phyloP scores from a whole-genome alignment of 2,797 vertebrate species.

The Chlorospingus semifuscus region DNA sequence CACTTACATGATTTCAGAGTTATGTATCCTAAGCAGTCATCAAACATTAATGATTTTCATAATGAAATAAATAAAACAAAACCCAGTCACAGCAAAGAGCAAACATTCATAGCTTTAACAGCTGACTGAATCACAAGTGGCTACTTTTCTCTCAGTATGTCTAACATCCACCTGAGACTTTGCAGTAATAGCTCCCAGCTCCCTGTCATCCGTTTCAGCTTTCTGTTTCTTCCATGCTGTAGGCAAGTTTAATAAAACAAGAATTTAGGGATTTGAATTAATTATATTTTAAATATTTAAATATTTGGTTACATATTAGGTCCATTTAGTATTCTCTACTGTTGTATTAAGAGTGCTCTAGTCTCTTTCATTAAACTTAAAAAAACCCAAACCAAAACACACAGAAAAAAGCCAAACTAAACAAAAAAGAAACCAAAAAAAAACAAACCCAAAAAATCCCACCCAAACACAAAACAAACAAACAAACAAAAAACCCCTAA shows the following conservation, averaged over 20 bases:
- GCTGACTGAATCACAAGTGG: not conserved
- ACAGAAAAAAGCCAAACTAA: not conserved
- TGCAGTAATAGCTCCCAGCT: not conserved
- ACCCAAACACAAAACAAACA: not conserved
- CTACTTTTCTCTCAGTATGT: not conserved
- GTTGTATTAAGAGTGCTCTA: not conserved
- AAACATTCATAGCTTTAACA: not conserved
- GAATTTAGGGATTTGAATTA: conserved; percentile 13
- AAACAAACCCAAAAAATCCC: rapidly evolving
- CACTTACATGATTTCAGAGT: not conserved
- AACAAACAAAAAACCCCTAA: not conserved
- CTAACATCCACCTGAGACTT: not conserved
- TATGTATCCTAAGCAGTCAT: not conserved
- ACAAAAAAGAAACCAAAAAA: not conserved
- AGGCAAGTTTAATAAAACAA: conserved; percentile 44
- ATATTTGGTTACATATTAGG: not conserved
- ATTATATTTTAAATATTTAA: conserved; percentile 32
- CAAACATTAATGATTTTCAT: not conserved
- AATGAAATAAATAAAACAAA: not conserved
- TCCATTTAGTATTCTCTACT: not conserved
- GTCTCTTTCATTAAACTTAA: not conserved
- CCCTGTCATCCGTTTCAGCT: not conserved
- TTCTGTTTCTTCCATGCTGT: not conserved
- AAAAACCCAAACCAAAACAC: not conserved
- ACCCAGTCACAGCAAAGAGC: not conserved